Conservation (phyloP, 1,140 invertebrate species). For the Thereuonema tuberculata region DNA sequence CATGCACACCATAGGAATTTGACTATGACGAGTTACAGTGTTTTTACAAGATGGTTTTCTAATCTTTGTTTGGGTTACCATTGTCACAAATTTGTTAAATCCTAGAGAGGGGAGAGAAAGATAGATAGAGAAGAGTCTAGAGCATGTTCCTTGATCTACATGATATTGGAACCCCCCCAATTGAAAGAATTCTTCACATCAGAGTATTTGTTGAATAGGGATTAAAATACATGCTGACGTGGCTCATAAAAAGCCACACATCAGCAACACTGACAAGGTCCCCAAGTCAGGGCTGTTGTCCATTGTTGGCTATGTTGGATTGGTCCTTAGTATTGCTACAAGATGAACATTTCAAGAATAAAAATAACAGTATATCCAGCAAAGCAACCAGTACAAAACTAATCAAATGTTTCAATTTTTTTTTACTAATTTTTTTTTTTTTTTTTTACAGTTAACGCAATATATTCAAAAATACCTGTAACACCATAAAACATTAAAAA, state of each 20-base stretch:
- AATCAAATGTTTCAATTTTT: too few species aligned
- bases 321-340: background rate
- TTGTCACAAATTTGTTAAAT: background rate
- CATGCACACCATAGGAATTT: slow-evolving; percentile 18
- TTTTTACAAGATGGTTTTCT: too few species aligned
- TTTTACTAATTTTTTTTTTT: too few species aligned
- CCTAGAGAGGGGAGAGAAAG: background rate
- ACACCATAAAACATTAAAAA: too few species aligned
- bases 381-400: too few species aligned
- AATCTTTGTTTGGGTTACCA: too few species aligned
- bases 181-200: background rate
- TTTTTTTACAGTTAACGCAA: too few species aligned
- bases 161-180: background rate
- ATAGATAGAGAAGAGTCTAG: background rate
- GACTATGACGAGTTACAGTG: slow-evolving; percentile 3
- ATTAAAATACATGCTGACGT: background rate
- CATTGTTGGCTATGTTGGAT: background rate
- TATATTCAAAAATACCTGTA: too few species aligned
- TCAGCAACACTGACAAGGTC: background rate
- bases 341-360: background rate
- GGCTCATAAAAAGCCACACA: background rate
- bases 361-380: too few species aligned
- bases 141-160: background rate
- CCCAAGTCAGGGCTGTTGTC: background rate
- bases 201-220: background rate